Base-by-base conservation (phyloP, 64 coral and sea anemone genomes). In the Astreopora myriophthalma region DNA sequence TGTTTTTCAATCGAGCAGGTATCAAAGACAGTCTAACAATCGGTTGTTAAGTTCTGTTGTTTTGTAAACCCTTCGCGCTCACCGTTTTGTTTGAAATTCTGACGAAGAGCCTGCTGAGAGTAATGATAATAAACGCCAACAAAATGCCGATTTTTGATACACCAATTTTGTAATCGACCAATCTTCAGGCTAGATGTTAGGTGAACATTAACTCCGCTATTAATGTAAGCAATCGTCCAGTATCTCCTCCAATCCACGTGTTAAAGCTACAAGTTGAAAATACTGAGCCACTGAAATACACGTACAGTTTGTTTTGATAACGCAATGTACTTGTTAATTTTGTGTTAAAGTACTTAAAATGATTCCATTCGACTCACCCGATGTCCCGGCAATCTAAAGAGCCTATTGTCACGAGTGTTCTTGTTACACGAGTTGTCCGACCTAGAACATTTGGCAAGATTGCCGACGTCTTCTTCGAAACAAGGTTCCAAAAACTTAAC, bases 401-500 rank as follows among this genome's bases (percentile, higher is more conserved):
- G 79, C 1, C 38, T 65, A 22, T 64, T 38, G 7, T 26, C 20
- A 83, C 20, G n/a, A 2, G 26, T 23, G 27, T 57, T 80, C 8
- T 11, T 13, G 66, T 14, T 48, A 39, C 52, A 83, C 19, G 29
- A 34, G 6, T 61, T 31, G 6, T 65, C 55, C 8, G 23, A 34
- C 20, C 2, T 26, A 0, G 52, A 63, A 38, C 52, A 83, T 64
- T 63, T 12, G 0, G 55, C 19, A 5, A 83, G 22, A 24, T 38
- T 26, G 20, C 38, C n/a, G n/a, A n/a, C 52, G 17, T 64, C 79
- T 38, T 83, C 79, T 13, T 64, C 79, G 57, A 83, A 83, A 26
- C 79, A 83, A 20, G 79, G 79, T 39, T 23, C 22, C 1, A 11
- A 8, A 10, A 60, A 61, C 30, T 6, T 34, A 4, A 64, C 65